Conservation (phyloP, 2,113 vertebrate species). For the Propithecus coquereli region DNA sequence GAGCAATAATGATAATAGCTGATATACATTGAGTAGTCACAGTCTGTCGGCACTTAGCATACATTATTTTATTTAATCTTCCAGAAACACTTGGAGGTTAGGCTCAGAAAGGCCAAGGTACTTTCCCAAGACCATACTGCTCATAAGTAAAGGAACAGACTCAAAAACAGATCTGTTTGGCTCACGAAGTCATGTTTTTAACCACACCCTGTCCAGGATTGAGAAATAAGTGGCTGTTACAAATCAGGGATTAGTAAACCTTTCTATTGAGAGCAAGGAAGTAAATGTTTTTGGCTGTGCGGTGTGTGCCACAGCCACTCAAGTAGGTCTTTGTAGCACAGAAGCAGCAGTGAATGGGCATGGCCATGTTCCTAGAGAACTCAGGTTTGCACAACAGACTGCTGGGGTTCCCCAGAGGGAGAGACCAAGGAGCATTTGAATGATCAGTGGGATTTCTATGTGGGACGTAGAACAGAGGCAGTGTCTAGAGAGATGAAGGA, state of each 20-base stretch:
- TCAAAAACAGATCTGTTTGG: not conserved
- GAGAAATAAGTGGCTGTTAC: not conserved
- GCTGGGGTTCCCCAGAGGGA: not conserved
- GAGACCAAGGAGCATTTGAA: not conserved
- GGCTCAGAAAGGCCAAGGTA: not conserved
- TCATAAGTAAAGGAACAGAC: not conserved
- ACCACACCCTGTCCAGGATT: not conserved
- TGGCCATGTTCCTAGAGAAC: not conserved
- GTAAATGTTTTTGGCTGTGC: not conserved
- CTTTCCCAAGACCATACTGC: not conserved
- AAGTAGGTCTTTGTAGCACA: not conserved
- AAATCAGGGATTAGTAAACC: not conserved
- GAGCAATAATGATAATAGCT: not conserved
- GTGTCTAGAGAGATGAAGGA: not conserved
- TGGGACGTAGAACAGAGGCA: not conserved
- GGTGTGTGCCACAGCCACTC: not conserved
- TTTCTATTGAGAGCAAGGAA: constrained; percentile 12
- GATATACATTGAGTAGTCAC: not conserved
- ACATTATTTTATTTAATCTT: not conserved
- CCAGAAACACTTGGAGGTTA: not conserved
- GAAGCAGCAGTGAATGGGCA: not conserved
- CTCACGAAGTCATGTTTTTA: not conserved
- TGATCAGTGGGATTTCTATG: not conserved
- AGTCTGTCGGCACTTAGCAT: not conserved
- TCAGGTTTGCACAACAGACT: not conserved